Evolutionary conservation across 2,797 vertebrate species (phyloP).

Genomic region (Sus cebifrons): DNA sequence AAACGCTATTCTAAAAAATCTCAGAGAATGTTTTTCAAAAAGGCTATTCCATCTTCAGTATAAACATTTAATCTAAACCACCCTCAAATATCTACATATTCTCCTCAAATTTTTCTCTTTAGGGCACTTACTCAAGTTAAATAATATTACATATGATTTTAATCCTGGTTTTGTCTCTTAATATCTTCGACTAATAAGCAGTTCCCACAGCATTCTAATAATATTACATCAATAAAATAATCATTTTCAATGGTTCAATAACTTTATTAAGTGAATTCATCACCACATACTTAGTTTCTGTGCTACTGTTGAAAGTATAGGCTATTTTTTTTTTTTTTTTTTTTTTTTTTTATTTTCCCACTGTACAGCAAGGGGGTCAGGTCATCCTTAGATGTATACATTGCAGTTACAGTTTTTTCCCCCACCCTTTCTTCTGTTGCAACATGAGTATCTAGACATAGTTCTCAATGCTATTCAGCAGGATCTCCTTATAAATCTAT

Average conservation of each 20-base stretch:
- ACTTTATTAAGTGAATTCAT: slow-evolving; percentile 67
- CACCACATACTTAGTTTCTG: slow-evolving; percentile 48
- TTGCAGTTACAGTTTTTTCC: no score
- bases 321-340: not conserved
- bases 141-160: slow-evolving; percentile 63
- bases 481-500: no score
- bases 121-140: slow-evolving; percentile 60
- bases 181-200: slow-evolving; percentile 66
- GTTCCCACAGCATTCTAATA: slow-evolving; percentile 52
- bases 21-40: not conserved
- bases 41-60: slow-evolving; percentile 27
- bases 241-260: slow-evolving; percentile 62
- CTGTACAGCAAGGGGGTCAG: no score
- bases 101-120: slow-evolving; percentile 66
- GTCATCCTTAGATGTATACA: no score
- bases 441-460: no score
- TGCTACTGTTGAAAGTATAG: not conserved
- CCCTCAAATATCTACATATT: slow-evolving; percentile 23
- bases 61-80: slow-evolving; percentile 68
- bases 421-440: no score
- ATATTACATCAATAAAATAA: slow-evolving; percentile 60
- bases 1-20: not conserved
- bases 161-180: slow-evolving; percentile 51
- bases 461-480: no score
- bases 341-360: no score